Evolutionary conservation across 2,113 vertebrate species (phyloP), one percentile per base, ranked within the genome.

Genomic region (Tychaedon coryphoeus): DNA sequence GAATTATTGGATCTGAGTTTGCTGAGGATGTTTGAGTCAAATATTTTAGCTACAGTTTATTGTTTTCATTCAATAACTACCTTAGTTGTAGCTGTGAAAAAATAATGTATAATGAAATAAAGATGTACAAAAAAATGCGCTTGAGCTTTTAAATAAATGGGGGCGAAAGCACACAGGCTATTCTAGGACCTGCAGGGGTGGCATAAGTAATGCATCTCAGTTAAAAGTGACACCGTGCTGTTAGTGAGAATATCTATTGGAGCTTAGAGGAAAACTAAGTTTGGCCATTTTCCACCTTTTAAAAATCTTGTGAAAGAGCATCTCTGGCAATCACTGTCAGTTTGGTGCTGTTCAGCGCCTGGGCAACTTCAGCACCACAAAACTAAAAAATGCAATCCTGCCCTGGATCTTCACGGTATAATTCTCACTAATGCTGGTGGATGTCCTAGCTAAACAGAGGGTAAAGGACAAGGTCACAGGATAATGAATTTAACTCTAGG

Each of bases 391-490:
- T 12, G 5, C 18, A 65, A 3, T 38, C 34, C 33, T 89, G 31
- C 15, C n/a, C 62, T 83, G 60, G 19, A 19, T 82, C 42, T 73
- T 80, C 80, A 92, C 12, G 29, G 95, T 60, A 36, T 72, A 89
- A 88, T 88, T 69, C 54, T 89, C 58, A 23, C 56, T 81, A 74
- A 75, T 53, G 60, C 70, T 14, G 3, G 51, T 70, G 70, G 43
- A 54, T 92, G 77, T 90, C 84, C 83, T 81, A 72, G 69, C 71
- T 66, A 34, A 64, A 85, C 34, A 61, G 51, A 91, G 77, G 86
- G 86, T 94, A 90, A 94, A 95, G 83, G 72, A 95, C 96, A 96
- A 97, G 95, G 92, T 96, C 96, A 93, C 53, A 81, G 60, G 66
- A 74, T 92, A 84, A 98, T 96, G 83, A 84, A 70, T 87, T 90